Conservation (phyloP, 2,888 invertebrate genomes). For the Diplolepis rosae region DNA sequence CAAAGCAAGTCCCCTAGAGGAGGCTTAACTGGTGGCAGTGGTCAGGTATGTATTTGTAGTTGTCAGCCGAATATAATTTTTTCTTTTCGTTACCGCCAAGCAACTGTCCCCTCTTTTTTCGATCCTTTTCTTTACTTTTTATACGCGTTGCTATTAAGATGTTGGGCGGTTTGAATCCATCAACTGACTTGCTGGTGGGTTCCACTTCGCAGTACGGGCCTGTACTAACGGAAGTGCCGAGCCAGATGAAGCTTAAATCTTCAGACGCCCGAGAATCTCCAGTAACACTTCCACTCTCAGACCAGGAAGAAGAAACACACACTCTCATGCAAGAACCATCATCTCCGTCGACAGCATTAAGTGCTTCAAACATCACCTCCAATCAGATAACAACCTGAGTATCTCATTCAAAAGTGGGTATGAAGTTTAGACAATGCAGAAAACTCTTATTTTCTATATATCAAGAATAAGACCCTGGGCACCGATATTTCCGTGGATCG, state of each 20-base stretch:
- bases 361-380: constrained; percentile 57
- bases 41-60: constrained; percentile 65
- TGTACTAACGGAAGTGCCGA: constrained; percentile 72
- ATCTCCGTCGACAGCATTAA: constrained; percentile 50
- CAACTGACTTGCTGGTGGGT: constrained; percentile 74
- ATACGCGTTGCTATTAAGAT: constrained; percentile 72
- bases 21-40: constrained; percentile 66
- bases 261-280: constrained; percentile 55
- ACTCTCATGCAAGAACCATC: constrained; percentile 68
- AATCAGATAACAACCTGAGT: constrained; percentile 67
- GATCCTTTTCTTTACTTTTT: constrained; percentile 65
- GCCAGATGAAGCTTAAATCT: constrained; percentile 67
- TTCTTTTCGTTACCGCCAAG: constrained; percentile 51
- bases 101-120: constrained; percentile 52
- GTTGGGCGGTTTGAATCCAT: constrained; percentile 74
- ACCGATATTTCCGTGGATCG: constrained; percentile 14
- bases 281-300: constrained; percentile 65
- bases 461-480: neutral
- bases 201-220: constrained; percentile 74
- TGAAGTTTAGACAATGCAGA: neutral
- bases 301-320: constrained; percentile 71
- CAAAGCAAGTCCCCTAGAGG: constrained; percentile 68
- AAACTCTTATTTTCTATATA: constrained; percentile 1
- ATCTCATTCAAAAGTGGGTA: neutral
- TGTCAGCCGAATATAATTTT: constrained; percentile 25